Evolutionary conservation across 2,888 invertebrate genomes (phyloP).

Genomic region (Allygus modestus): DNA sequence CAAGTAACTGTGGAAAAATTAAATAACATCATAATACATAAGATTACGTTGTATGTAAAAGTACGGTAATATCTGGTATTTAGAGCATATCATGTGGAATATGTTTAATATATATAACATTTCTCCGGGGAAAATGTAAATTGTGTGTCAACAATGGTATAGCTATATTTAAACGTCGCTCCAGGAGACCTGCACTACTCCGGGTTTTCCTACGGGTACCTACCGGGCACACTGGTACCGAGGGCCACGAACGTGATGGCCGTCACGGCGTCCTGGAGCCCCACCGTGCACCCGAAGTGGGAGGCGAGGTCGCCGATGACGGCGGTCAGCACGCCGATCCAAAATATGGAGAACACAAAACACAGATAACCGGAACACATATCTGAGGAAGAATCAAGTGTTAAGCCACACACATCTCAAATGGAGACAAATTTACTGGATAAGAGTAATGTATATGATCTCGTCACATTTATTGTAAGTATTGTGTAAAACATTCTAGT

Average conservation of each 20-base stretch:
- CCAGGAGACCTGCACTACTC: background rate
- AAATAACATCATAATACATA: conserved; percentile 16
- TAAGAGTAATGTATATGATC: too few species aligned
- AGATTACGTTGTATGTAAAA: background rate
- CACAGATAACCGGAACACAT: conserved; percentile 97
- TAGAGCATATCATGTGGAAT: conserved; percentile 27
- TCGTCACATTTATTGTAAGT: too few species aligned
- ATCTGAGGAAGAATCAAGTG: conserved; percentile 77
- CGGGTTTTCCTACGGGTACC: background rate
- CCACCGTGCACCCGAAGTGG: conserved; percentile 98
- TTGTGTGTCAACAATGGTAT: background rate
- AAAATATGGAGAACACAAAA: conserved; percentile 93
- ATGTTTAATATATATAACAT: background rate
- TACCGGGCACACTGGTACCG: conserved; percentile 99
- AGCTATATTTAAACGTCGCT: background rate
- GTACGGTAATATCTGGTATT: background rate
- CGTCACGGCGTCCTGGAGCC: conserved; percentile 97
- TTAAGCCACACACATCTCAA: conserved; percentile 53
- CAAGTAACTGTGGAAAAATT: conserved; percentile 14
- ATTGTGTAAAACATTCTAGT: too few species aligned
- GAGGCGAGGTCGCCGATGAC: conserved; percentile 98
- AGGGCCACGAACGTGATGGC: conserved; percentile 98
- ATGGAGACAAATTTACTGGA: conserved; percentile 2
- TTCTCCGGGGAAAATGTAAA: background rate
- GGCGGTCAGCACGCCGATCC: conserved; percentile 97